phyloP scores from a whole-genome alignment of 2,113 vertebrate genomes.

The Platysternon megacephalum region DNA sequence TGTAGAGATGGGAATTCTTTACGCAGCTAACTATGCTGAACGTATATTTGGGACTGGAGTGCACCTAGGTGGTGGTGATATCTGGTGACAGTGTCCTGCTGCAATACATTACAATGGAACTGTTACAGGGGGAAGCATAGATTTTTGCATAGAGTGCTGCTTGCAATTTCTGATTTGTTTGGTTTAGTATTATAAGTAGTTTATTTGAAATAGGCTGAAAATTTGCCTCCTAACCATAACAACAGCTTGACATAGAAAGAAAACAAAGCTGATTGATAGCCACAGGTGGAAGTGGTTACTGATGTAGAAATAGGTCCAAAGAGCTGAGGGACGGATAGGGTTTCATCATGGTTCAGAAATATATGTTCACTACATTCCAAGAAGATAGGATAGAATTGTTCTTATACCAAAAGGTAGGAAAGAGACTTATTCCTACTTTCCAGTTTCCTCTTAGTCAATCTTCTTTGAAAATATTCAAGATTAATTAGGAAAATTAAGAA shows the following conservation, averaged over 20 bases:
- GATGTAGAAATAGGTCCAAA: neutral
- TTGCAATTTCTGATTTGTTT: conserved; percentile 8
- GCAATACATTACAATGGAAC: no score
- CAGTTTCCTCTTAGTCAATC: neutral
- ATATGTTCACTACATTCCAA: rapidly evolving
- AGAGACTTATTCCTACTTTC: neutral
- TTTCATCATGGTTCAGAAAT: neutral
- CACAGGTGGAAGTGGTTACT: neutral
- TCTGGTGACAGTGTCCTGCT: neutral
- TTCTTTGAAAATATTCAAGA: neutral
- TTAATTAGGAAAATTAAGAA: neutral
- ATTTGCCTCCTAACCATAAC: conserved; percentile 1
- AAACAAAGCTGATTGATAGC: neutral
- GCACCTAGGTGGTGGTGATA: neutral
- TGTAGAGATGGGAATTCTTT: neutral
- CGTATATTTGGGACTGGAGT: neutral
- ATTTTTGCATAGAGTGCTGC: conserved; percentile 21
- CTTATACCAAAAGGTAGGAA: neutral
- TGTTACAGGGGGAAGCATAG: neutral
- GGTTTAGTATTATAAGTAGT: neutral
- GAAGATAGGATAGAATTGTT: neutral
- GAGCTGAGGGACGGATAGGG: neutral
- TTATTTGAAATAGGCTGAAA: conserved; percentile 13
- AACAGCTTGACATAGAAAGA: neutral
- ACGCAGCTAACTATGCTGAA: neutral